These are phyloP conservation scores for Spatula clypeata DNA, from an alignment of 2,797 vertebrate species.

Conservation along the genomic window DNA sequence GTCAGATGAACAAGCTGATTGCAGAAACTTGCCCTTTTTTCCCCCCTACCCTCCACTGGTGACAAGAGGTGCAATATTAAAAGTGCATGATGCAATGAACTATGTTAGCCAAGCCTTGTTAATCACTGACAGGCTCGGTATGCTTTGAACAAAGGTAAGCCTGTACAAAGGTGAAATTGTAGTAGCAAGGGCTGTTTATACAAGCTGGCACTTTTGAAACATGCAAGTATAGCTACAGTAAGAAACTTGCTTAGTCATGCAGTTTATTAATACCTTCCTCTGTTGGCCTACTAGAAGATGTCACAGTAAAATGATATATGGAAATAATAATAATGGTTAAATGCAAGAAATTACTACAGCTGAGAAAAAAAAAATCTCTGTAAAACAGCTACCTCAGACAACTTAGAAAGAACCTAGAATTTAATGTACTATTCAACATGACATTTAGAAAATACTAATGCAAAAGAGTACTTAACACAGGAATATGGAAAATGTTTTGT, in stretches of 20 bases:
- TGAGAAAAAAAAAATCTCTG: neutral
- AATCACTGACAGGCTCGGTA: neutral
- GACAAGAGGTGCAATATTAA: neutral
- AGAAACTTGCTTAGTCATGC: neutral
- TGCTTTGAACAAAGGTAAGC: constrained; percentile 4
- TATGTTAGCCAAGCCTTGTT: neutral
- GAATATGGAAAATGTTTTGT: neutral
- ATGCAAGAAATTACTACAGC: neutral
- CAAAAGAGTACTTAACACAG: neutral
- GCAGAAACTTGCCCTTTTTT: neutral
- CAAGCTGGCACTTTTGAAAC: neutral
- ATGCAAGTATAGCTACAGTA: neutral
- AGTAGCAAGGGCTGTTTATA: neutral
- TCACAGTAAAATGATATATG: neutral
- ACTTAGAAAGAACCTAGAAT: neutral
- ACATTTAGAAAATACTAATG: constrained; percentile 25
- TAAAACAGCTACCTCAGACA: neutral
- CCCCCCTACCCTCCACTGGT: too few species aligned
- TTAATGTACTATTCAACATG: neutral
- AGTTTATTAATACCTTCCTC: neutral
- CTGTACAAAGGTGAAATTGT: constrained; percentile 28
- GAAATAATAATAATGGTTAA: neutral
- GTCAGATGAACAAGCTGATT: neutral
- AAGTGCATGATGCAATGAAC: neutral
- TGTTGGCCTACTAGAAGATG: neutral